Conservation (phyloP, 2,888 invertebrate species). For the Acleris cristana region DNA sequence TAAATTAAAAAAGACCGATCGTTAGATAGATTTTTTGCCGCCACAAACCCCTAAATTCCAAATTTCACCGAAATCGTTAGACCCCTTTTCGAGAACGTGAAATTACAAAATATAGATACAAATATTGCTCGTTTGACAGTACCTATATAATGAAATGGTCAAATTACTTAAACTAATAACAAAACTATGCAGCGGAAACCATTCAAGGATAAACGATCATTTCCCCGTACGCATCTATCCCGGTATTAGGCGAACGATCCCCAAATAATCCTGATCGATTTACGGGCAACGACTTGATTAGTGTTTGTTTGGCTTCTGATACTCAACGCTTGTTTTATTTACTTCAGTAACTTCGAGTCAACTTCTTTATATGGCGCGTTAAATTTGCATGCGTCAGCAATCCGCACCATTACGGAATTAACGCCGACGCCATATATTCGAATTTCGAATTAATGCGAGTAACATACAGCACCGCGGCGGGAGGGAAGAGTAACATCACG, state of each 20-base stretch:
- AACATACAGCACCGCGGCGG: conserved; percentile 8
- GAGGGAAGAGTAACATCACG: conserved; percentile 6
- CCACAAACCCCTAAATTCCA: no score
- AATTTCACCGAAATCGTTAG: no score
- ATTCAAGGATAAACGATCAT: conserved; percentile 15
- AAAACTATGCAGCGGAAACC: not conserved
- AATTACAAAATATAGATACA: no score
- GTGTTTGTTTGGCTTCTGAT: conserved; percentile 30
- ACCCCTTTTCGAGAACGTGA: no score
- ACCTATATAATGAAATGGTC: no score
- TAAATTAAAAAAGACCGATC: no score
- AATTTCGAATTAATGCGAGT: conserved; percentile 50
- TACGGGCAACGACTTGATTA: conserved; percentile 24
- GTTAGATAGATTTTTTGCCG: no score
- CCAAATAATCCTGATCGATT: conserved; percentile 33
- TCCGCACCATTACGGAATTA: conserved; percentile 59
- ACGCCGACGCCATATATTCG: conserved; percentile 54
- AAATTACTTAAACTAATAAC: not conserved
- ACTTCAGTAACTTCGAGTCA: conserved; percentile 14
- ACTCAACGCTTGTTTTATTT: conserved; percentile 4
- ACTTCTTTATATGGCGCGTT: conserved; percentile 13
- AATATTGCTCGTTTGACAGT: no score
- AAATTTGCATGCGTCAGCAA: conserved; percentile 37
- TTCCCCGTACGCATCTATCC: conserved; percentile 5
- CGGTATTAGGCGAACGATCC: conserved; percentile 24